phyloP scores from a whole-genome alignment of 1,140 invertebrate genomes.

The Hycleus cichorii region DNA sequence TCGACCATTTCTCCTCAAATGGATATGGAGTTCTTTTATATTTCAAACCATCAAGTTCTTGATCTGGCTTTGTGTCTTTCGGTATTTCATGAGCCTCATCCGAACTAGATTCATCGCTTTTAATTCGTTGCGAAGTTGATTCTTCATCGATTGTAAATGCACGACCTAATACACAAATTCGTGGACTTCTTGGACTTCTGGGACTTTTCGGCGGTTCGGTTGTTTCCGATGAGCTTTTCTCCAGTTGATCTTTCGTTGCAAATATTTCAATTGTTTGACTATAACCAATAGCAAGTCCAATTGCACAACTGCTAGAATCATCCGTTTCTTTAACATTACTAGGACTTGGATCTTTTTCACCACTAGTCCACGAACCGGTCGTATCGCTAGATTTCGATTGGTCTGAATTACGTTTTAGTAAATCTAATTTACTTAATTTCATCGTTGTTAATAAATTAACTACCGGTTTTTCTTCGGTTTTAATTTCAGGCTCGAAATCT shows the following conservation, averaged over 20 bases:
- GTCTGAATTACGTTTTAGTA: slow-evolving; percentile 54
- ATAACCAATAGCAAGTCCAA: slow-evolving; percentile 65
- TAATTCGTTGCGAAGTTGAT: slow-evolving; percentile 14
- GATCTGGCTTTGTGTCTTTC: slow-evolving; percentile 31
- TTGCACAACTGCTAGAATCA: slow-evolving; percentile 72
- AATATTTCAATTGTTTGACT: slow-evolving; percentile 61
- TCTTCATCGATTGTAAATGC: slow-evolving; percentile 41
- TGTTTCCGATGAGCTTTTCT: slow-evolving; percentile 34
- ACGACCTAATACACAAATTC: slow-evolving; percentile 36
- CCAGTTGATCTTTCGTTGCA: slow-evolving; percentile 32
- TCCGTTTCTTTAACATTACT: slow-evolving; percentile 56
- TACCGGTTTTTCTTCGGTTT: slow-evolving; percentile 22
- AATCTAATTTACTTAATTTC: slow-evolving; percentile 37
- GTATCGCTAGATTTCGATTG: slow-evolving; percentile 59
- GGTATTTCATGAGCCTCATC: slow-evolving; percentile 35
- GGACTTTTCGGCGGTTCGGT: slow-evolving; percentile 34
- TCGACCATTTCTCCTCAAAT: slow-evolving; percentile 41
- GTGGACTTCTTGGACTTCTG: slow-evolving; percentile 36
- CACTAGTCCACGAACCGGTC: slow-evolving; percentile 47
- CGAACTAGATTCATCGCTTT: slow-evolving; percentile 35
- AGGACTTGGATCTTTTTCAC: slow-evolving; percentile 47
- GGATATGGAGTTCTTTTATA: slow-evolving; percentile 37
- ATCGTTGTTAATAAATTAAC: slow-evolving; percentile 41
- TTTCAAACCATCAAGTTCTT: slow-evolving; percentile 27
- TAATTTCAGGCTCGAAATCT: slow-evolving; percentile 36